phyloP scores from a whole-genome alignment of 2,888 invertebrate species.

The Drosophila neonasuta region DNA sequence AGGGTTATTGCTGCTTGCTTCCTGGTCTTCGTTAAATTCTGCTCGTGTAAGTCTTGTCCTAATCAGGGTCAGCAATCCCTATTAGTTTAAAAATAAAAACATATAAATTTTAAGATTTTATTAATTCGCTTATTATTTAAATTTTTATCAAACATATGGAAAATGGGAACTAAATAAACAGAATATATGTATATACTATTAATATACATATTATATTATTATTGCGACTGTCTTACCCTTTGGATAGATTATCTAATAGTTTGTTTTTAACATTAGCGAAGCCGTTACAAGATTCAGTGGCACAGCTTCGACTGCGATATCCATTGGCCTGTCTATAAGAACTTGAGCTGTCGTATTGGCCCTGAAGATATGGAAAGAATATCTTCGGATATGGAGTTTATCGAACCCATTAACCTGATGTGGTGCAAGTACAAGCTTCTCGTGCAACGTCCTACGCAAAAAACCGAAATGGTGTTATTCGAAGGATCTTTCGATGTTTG shows the following conservation, averaged over 20 bases:
- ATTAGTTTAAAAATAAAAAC: too few relatives aligned
- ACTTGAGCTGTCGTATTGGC: constrained; percentile 12
- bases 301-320: constrained; percentile 20
- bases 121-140: too few relatives aligned
- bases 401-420: background rate
- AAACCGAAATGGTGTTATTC: constrained; percentile 22
- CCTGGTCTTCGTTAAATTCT: background rate
- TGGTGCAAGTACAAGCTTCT: constrained; percentile 10
- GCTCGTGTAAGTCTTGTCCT: constrained; percentile 24
- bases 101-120: too few relatives aligned
- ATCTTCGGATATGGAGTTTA: background rate
- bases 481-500: constrained; percentile 21
- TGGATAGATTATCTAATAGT: background rate
- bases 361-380: constrained; percentile 8
- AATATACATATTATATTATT: too few relatives aligned
- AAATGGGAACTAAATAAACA: too few relatives aligned
- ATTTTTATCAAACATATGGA: too few relatives aligned
- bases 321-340: background rate
- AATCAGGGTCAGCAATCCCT: background rate
- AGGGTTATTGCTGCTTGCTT: constrained; percentile 4
- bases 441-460: constrained; percentile 25
- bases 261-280: constrained; percentile 12
- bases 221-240: background rate
- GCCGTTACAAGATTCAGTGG: constrained; percentile 27
- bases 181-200: too few relatives aligned